phyloP scores from a whole-genome alignment of 2,888 invertebrate genomes.

The Melipona beecheii region DNA sequence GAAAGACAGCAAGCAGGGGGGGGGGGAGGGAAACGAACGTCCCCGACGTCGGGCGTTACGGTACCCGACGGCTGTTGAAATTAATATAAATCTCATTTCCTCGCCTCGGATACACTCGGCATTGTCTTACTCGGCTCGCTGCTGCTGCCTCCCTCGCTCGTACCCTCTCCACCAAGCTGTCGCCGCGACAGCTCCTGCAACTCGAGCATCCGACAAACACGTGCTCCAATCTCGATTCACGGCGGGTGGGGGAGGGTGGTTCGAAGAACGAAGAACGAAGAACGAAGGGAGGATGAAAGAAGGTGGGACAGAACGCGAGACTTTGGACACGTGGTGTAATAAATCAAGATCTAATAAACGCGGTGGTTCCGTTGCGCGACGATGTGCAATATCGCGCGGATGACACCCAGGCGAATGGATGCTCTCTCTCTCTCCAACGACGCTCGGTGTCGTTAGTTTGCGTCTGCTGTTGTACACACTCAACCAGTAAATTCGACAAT shows the following conservation, averaged over 20 bases:
- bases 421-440: too few relatives aligned
- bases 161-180: slow-evolving; percentile 37
- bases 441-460: too few relatives aligned
- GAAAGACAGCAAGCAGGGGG: background rate
- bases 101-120: slow-evolving; percentile 60
- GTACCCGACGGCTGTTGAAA: slow-evolving; percentile 75
- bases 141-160: background rate
- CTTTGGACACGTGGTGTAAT: slow-evolving; percentile 36
- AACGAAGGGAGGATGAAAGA: slow-evolving; percentile 10
- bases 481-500: too few relatives aligned
- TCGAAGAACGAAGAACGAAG: background rate
- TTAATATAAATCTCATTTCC: slow-evolving; percentile 81
- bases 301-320: slow-evolving; percentile 2
- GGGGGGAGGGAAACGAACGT: background rate
- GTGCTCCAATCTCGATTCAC: slow-evolving; percentile 19
- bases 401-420: too few relatives aligned
- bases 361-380: background rate
- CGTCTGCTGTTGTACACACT: too few relatives aligned
- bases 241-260: background rate
- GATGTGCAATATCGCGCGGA: too few relatives aligned
- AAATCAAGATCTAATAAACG: slow-evolving; percentile 57
- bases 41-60: slow-evolving; percentile 8
- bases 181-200: slow-evolving; percentile 60
- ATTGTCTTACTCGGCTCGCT: slow-evolving; percentile 71
- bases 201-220: slow-evolving; percentile 65